A percentile compares a stretch with the other conserved stretches of the same genome.
Evolutionary conservation across 2,888 invertebrate species (phyloP).

Genomic region (Agrochola macilenta): DNA sequence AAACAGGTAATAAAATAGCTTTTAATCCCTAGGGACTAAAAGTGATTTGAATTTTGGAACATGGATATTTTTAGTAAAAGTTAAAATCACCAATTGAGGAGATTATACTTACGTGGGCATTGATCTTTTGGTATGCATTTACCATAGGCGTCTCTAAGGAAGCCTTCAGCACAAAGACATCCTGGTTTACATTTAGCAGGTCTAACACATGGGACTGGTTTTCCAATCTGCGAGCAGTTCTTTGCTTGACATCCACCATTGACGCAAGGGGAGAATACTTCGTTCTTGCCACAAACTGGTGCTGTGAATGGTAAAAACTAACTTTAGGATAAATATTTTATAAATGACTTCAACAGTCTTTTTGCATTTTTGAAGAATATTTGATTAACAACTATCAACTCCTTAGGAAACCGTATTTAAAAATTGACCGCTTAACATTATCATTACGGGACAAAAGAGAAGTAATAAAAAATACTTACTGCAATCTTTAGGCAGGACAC

Average conservation of each 20-base stretch:
- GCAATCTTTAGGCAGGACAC: slow-evolving; percentile 66
- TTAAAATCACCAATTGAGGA: background rate
- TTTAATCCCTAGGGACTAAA: too few species aligned
- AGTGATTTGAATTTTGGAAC: too few species aligned
- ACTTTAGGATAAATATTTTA: too few species aligned
- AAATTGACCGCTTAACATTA: background rate
- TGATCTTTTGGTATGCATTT: slow-evolving; percentile 68
- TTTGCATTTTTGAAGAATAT: background rate
- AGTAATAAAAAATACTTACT: slow-evolving; percentile 56
- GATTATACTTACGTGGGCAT: slow-evolving; percentile 65
- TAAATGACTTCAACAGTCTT: background rate
- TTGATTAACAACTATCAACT: background rate
- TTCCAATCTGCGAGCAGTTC: slow-evolving; percentile 71
- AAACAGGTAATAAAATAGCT: too few species aligned
- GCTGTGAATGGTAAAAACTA: slow-evolving; percentile 20
- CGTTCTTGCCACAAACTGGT: slow-evolving; percentile 39
- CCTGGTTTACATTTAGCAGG: slow-evolving; percentile 68
- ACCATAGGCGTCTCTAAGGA: slow-evolving; percentile 67
- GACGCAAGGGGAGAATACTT: slow-evolving; percentile 68
- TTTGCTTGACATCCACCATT: slow-evolving; percentile 69
- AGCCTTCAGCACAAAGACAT: slow-evolving; percentile 71
- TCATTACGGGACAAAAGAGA: background rate
- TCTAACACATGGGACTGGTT: slow-evolving; percentile 66
- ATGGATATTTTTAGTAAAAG: too few species aligned
- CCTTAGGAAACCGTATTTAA: background rate